A percentile compares a stretch with the other conserved stretches of the same genome.
Conservation (phyloP, 2,888 invertebrate species). For the Phrixothrix hirtus region DNA sequence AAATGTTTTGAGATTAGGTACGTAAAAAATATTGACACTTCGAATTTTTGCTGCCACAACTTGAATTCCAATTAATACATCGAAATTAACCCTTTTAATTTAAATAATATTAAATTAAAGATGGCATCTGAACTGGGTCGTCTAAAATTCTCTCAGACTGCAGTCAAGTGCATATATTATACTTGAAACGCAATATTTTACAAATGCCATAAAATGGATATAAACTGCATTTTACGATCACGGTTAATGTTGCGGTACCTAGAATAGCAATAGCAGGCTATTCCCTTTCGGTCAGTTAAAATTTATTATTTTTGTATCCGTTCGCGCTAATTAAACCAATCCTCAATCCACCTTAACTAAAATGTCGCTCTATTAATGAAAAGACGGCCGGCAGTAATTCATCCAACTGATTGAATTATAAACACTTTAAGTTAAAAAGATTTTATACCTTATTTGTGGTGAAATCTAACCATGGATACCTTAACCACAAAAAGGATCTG, state of each 20-base stretch:
- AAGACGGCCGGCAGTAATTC: too few species aligned
- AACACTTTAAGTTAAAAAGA: too few species aligned
- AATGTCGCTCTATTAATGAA: too few species aligned
- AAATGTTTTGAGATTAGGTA: too few species aligned
- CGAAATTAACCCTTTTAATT: conserved; percentile 16
- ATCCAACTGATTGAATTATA: too few species aligned
- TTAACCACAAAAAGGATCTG: too few species aligned
- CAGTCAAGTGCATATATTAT: conserved; percentile 56
- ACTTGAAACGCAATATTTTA: conserved; percentile 58
- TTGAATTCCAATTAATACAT: too few species aligned
- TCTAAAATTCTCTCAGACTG: conserved; percentile 33
- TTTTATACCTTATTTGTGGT: too few species aligned
- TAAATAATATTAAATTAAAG: conserved; percentile 20
- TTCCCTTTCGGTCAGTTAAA: conserved; percentile 57
- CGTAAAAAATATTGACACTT: too few species aligned
- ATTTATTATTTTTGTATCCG: conserved; percentile 58
- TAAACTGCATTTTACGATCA: conserved; percentile 57
- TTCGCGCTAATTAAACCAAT: conserved; percentile 53
- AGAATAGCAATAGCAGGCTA: conserved; percentile 52
- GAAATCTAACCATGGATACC: too few species aligned
- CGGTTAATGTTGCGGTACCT: conserved; percentile 58
- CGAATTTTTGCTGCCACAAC: neutral
- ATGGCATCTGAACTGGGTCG: conserved; percentile 31
- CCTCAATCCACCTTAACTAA: conserved; percentile 42
- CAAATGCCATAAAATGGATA: conserved; percentile 58